Evolutionary conservation across 2,797 vertebrate genomes (phyloP).

Genomic region (Sebastes melanostomus): DNA sequence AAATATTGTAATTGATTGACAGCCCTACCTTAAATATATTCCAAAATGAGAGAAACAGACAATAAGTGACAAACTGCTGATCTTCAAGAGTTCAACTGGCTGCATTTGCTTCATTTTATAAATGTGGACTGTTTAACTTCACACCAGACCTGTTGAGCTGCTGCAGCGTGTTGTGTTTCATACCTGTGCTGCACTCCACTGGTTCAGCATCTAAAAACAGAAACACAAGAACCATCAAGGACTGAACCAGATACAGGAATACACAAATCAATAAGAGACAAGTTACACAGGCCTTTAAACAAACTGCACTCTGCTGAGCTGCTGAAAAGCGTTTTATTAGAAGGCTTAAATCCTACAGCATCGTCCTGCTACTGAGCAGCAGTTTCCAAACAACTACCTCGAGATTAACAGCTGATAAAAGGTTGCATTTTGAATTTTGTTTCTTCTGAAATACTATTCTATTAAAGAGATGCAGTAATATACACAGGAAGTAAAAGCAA

Average conservation of each 20-base stretch:
- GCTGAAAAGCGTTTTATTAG: not conserved
- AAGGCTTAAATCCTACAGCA: not conserved
- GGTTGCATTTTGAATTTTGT: not conserved
- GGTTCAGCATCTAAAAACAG: constrained; percentile 20
- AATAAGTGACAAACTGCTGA: no score
- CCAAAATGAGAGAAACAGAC: no score
- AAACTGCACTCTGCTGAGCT: not conserved
- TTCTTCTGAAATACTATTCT: not conserved
- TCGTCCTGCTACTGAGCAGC: not conserved
- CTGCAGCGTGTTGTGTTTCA: not conserved
- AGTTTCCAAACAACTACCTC: not conserved
- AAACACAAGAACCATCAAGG: not conserved
- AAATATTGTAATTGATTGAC: fast-evolving
- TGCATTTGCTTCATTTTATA: not conserved
- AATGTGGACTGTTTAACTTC: not conserved
- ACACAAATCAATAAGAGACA: not conserved
- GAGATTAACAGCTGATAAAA: not conserved
- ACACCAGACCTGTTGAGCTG: not conserved
- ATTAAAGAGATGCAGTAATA: not conserved
- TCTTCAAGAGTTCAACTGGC: not conserved
- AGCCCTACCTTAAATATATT: no score
- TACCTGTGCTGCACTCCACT: constrained; percentile 43
- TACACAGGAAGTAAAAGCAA: not conserved
- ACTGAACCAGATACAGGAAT: not conserved
- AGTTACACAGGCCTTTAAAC: not conserved